Conservation (phyloP, 2,888 invertebrate species). For the Phanerotoma sp. region DNA sequence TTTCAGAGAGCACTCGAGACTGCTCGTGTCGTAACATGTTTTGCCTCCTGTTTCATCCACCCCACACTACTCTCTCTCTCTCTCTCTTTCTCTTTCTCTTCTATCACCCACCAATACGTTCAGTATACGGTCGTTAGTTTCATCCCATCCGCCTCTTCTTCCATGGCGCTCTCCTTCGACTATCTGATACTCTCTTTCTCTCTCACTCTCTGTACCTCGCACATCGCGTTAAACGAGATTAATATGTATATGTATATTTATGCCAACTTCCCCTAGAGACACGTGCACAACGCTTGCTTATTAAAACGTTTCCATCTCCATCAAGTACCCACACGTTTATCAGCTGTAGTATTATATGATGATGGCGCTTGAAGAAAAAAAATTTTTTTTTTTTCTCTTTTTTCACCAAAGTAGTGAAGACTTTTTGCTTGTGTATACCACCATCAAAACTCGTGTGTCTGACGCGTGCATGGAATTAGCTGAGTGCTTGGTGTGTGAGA, state of each 20-base stretch:
- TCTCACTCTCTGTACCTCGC: slow-evolving; percentile 23
- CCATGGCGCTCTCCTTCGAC: background rate
- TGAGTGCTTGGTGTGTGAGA: slow-evolving; percentile 6
- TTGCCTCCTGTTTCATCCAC: slow-evolving; percentile 48
- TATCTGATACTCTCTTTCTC: slow-evolving; percentile 26
- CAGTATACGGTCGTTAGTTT: slow-evolving; percentile 19
- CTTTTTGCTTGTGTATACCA: background rate
- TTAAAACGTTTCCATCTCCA: slow-evolving; percentile 23
- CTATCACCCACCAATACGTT: slow-evolving; percentile 26
- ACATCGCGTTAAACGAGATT: background rate
- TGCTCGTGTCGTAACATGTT: slow-evolving; percentile 56
- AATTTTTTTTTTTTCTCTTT: background rate
- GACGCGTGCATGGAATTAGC: slow-evolving; percentile 15
- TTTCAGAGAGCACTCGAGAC: slow-evolving; percentile 55
- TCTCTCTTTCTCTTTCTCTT: slow-evolving; percentile 18
- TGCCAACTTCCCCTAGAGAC: slow-evolving; percentile 24
- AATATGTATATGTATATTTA: slow-evolving; percentile 42
- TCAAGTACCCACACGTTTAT: slow-evolving; percentile 18
- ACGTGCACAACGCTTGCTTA: slow-evolving; percentile 17
- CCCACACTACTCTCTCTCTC: slow-evolving; percentile 27
- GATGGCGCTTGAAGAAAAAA: background rate
- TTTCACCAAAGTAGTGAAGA: background rate
- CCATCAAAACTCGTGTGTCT: background rate
- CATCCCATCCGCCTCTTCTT: slow-evolving; percentile 28
- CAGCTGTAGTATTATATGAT: slow-evolving; percentile 4